Evolutionary conservation across 64 coral and sea anemone species (phyloP).

Genomic region (Dendrophyllia cribrosa): DNA sequence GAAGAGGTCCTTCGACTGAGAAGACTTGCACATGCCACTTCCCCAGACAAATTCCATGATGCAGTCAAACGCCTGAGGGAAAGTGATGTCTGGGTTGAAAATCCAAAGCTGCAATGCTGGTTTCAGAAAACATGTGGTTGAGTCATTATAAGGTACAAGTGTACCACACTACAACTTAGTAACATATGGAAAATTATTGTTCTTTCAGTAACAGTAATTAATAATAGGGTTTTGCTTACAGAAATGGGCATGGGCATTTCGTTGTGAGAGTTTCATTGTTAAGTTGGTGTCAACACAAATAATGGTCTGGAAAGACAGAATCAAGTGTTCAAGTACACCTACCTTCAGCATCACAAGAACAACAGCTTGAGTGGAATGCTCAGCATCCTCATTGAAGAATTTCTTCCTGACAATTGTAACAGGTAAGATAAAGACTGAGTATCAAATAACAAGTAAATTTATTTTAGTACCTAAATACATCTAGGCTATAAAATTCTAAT

Average conservation of each 20-base stretch:
- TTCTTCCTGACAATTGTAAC: slow-evolving; percentile 67
- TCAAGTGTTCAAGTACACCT: slow-evolving; percentile 52
- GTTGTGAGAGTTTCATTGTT: slow-evolving; percentile 52
- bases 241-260: slow-evolving; percentile 61
- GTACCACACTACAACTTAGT: too few species aligned
- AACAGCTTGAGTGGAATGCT: slow-evolving; percentile 75
- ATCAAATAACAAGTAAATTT: too few species aligned
- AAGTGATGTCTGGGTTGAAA: slow-evolving; percentile 53
- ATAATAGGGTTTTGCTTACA: too few species aligned
- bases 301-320: slow-evolving; percentile 67
- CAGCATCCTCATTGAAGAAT: slow-evolving; percentile 48
- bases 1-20: slow-evolving; percentile 2
- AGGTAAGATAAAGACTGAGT: slow-evolving; percentile 14
- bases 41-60: not conserved
- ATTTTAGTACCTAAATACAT: too few species aligned
- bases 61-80: not conserved
- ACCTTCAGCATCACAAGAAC: slow-evolving; percentile 55
- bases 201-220: too few species aligned
- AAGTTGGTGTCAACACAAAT: slow-evolving; percentile 54
- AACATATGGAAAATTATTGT: too few species aligned
- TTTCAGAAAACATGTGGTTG: slow-evolving; percentile 66
- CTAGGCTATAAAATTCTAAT: too few species aligned
- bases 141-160: too few species aligned
- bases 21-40: slow-evolving; percentile 2
- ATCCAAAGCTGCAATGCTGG: slow-evolving; percentile 51